Percentiles rank a stretch among this genome's conserved stretches.
phyloP scores from a whole-genome alignment of 2,113 vertebrate genomes.

The Neotoma lepida region DNA sequence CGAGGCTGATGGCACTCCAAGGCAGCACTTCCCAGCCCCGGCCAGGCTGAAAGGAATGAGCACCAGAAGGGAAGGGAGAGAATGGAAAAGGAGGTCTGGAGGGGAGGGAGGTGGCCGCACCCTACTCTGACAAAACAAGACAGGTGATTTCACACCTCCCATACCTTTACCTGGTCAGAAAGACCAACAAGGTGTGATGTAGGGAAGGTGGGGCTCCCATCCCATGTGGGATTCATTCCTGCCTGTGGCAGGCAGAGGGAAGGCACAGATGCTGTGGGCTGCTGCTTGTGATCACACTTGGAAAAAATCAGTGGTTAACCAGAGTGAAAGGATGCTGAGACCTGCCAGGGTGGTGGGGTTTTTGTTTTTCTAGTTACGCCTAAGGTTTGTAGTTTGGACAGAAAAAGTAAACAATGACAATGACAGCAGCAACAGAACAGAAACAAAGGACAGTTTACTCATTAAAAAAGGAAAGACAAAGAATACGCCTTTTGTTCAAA shows the following conservation, averaged over 20 bases:
- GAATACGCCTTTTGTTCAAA: constrained; percentile 43
- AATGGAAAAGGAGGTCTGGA: not conserved
- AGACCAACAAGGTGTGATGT: constrained; percentile 76
- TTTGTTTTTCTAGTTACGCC: constrained; percentile 32
- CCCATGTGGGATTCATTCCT: constrained; percentile 60
- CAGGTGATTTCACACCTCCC: not conserved
- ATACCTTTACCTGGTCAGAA: not conserved
- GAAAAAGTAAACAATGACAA: constrained; percentile 70
- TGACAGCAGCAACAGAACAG: constrained; percentile 68
- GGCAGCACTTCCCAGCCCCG: not conserved
- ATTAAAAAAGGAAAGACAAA: not conserved
- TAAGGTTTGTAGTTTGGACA: constrained; percentile 72
- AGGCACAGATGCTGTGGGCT: constrained; percentile 74
- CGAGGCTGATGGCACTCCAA: not conserved
- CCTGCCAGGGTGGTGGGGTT: constrained; percentile 76
- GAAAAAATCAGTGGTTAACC: constrained; percentile 87
- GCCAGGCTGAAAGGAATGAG: not conserved
- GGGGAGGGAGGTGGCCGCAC: not conserved
- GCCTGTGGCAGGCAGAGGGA: constrained; percentile 63
- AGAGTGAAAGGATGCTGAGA: constrained; percentile 79
- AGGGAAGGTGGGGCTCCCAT: not conserved
- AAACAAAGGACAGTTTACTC: constrained; percentile 62
- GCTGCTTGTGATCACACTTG: constrained; percentile 81
- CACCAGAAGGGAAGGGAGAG: not conserved
- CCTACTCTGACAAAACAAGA: not conserved